These are phyloP conservation scores for Bombylius major DNA, from an alignment of 2,888 invertebrate species.

Conservation along the genomic window DNA sequence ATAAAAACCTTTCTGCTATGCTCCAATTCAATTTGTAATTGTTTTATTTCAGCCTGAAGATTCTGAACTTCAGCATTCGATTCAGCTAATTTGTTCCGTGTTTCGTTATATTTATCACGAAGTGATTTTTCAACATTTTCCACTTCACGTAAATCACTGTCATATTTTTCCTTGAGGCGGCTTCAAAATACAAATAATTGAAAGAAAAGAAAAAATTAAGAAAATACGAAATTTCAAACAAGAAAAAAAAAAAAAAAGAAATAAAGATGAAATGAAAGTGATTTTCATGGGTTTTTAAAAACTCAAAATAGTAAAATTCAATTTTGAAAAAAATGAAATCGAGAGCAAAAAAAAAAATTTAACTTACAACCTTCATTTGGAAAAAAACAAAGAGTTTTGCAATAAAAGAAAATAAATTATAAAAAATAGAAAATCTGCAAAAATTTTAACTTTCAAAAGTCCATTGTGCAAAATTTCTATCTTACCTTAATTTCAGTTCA, in stretches of 20 bases:
- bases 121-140: slow-evolving; percentile 53
- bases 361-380: background rate
- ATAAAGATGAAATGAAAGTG: no score
- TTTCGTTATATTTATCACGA: slow-evolving; percentile 52
- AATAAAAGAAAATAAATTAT: background rate
- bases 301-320: no score
- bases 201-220: background rate
- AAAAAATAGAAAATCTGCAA: background rate
- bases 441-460: background rate
- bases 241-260: no score
- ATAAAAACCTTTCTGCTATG: slow-evolving; percentile 47
- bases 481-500: slow-evolving; percentile 29
- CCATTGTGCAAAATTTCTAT: slow-evolving; percentile 2
- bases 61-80: slow-evolving; percentile 49
- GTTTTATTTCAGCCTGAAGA: slow-evolving; percentile 47
- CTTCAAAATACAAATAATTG: slow-evolving; percentile 33
- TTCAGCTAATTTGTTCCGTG: slow-evolving; percentile 50
- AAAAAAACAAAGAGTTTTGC: background rate
- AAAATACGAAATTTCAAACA: background rate
- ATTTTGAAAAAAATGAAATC: background rate
- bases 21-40: slow-evolving; percentile 51
- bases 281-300: no score
- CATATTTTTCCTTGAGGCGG: slow-evolving; percentile 62
- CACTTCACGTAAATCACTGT: slow-evolving; percentile 53
- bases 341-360: no score